Percentiles rank a stretch among this genome's conserved stretches.
phyloP scores from a whole-genome alignment of 2,797 vertebrate genomes.

The Heteromormyrus szaboi region DNA sequence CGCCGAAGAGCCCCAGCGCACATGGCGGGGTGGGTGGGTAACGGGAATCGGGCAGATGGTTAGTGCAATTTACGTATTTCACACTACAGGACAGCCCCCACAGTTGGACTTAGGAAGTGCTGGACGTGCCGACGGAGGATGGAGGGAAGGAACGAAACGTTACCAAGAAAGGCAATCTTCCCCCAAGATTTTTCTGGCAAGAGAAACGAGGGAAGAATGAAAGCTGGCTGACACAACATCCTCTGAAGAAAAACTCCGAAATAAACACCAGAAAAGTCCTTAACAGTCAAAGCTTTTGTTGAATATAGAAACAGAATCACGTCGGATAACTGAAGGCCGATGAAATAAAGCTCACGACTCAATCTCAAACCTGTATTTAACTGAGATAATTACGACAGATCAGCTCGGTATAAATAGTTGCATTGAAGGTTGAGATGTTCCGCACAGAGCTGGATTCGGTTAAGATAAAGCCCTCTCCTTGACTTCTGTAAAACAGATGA shows the following conservation, averaged over 20 bases:
- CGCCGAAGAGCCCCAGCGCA: neutral
- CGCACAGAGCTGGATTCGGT: neutral
- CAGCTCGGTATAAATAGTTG: neutral
- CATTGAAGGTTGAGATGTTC: neutral
- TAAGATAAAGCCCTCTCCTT: neutral
- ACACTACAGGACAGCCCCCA: neutral
- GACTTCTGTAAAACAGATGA: constrained; percentile 8
- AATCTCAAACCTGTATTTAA: neutral
- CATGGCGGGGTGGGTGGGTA: neutral
- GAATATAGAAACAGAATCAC: neutral
- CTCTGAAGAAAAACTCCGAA: neutral
- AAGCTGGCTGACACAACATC: neutral
- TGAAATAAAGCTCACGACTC: neutral
- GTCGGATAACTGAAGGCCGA: neutral
- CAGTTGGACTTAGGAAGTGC: neutral
- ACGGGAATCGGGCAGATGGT: neutral
- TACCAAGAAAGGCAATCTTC: neutral
- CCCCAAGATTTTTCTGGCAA: constrained; percentile 3
- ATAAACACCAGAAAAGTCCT: neutral
- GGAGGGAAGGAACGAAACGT: neutral
- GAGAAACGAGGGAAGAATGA: neutral
- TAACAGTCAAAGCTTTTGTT: neutral
- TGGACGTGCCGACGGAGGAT: neutral
- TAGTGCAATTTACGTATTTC: neutral
- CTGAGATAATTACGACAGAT: neutral